Conservation (phyloP, 2,797 vertebrate genomes). For the Chaetophractus vellerosus region DNA sequence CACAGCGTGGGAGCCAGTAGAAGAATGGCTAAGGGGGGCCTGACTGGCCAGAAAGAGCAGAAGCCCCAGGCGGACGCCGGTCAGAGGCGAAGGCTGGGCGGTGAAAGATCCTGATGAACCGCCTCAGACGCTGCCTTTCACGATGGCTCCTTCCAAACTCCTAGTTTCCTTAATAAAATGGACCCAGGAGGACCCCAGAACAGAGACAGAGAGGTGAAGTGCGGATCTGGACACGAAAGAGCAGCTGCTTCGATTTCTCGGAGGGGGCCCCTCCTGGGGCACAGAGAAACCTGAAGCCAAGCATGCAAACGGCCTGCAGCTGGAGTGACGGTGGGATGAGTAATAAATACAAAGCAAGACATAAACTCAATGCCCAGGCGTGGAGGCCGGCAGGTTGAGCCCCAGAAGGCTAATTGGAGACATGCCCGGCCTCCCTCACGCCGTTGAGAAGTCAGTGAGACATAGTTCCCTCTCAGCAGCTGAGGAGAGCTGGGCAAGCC, state of each 20-base stretch:
- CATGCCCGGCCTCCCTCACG: neutral
- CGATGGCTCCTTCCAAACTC: neutral
- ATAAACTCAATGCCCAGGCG: neutral
- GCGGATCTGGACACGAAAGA: neutral
- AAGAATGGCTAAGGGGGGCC: neutral
- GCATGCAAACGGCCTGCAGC: neutral
- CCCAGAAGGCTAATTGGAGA: conserved; percentile 12
- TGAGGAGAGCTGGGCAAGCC: rapidly evolving
- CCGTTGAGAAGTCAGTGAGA: neutral
- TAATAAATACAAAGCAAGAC: neutral
- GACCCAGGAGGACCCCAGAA: neutral
- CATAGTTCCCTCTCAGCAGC: neutral
- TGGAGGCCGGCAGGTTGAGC: neutral
- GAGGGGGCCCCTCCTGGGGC: neutral
- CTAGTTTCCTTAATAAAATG: neutral
- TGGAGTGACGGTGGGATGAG: conserved; percentile 7
- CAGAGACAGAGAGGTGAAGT: neutral
- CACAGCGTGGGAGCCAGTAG: neutral
- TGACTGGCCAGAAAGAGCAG: neutral
- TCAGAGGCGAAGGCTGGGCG: neutral
- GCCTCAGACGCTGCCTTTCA: neutral
- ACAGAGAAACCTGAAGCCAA: conserved; percentile 49
- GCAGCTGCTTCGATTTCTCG: conserved; percentile 30
- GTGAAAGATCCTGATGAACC: neutral
- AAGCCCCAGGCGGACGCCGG: neutral